phyloP scores from a whole-genome alignment of 2,113 vertebrate species.

The Sceloporus tristichus region DNA sequence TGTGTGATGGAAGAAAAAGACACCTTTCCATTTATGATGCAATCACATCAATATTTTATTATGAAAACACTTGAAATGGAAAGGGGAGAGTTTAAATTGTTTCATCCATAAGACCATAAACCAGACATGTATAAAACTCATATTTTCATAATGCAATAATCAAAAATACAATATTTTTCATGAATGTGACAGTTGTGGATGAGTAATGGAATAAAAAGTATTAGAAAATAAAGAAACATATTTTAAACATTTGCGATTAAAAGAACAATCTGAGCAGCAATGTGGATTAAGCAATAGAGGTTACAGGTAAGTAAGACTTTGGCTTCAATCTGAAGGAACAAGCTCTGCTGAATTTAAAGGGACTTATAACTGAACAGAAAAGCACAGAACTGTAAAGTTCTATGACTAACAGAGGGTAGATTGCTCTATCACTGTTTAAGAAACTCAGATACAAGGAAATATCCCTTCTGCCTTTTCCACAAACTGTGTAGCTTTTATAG shows the following conservation, averaged over 20 bases:
- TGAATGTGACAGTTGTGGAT: neutral
- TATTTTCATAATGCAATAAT: neutral
- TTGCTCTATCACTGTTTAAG: constrained; percentile 12
- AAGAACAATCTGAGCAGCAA: constrained; percentile 34
- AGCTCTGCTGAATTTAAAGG: neutral
- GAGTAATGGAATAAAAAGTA: constrained; percentile 9
- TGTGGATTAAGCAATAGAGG: neutral
- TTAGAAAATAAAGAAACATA: constrained; percentile 15
- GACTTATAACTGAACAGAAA: neutral
- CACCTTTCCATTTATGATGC: constrained; percentile 45
- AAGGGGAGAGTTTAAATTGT: constrained; percentile 25
- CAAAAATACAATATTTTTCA: neutral
- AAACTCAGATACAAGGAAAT: constrained; percentile 23
- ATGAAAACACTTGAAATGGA: constrained; percentile 47
- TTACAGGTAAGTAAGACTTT: neutral
- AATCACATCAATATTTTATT: constrained; percentile 27
- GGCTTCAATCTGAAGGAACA: neutral
- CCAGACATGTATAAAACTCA: neutral
- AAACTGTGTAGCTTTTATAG: neutral
- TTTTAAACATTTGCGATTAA: constrained; percentile 15
- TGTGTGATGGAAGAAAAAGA: constrained; percentile 24
- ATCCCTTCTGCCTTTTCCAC: neutral
- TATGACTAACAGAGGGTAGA: neutral
- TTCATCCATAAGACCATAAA: constrained; percentile 29
- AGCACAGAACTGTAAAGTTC: neutral